These are phyloP conservation scores for Loris lydekkerianus DNA, from an alignment of 2,797 vertebrate genomes.

Conservation along the genomic window DNA sequence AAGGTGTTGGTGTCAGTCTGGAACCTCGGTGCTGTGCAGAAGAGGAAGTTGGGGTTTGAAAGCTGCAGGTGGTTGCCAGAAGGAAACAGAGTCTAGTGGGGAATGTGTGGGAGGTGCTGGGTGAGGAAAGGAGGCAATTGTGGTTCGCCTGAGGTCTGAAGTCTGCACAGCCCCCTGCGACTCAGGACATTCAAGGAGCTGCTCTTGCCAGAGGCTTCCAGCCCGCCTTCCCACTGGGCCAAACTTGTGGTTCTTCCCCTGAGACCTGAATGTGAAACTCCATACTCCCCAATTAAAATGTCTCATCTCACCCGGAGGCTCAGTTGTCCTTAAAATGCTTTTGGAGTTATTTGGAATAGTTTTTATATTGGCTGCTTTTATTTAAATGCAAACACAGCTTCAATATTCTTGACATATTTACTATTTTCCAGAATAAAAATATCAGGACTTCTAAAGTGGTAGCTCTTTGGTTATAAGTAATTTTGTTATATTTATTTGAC, in stretches of 20 bases:
- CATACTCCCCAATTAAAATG: conserved; percentile 60
- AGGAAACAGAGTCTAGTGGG: conserved; percentile 73
- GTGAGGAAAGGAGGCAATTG: conserved; percentile 85
- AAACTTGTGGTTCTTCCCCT: conserved; percentile 59
- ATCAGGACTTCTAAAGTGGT: conserved; percentile 53
- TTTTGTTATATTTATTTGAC: conserved; percentile 70
- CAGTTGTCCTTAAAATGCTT: conserved; percentile 71
- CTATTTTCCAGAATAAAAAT: conserved; percentile 71
- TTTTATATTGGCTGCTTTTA: conserved; percentile 64
- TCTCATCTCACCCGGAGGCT: conserved; percentile 33
- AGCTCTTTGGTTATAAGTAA: conserved; percentile 45
- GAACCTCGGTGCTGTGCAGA: conserved; percentile 61
- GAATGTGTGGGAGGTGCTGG: conserved; percentile 83
- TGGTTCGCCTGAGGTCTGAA: conserved; percentile 85
- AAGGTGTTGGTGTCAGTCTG: conserved; percentile 50
- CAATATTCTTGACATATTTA: conserved; percentile 56
- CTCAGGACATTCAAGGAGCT: conserved; percentile 76
- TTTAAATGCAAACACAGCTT: conserved; percentile 66
- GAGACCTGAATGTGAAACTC: conserved; percentile 58
- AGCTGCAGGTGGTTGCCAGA: conserved; percentile 72
- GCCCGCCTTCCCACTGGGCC: conserved; percentile 28
- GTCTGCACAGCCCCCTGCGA: conserved; percentile 63
- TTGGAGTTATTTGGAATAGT: conserved; percentile 62
- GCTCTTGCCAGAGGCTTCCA: not conserved
- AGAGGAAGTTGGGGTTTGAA: conserved; percentile 70